These are phyloP conservation scores for Novumbra hubbsi DNA, from an alignment of 2,797 vertebrate species.

Conservation along the genomic window DNA sequence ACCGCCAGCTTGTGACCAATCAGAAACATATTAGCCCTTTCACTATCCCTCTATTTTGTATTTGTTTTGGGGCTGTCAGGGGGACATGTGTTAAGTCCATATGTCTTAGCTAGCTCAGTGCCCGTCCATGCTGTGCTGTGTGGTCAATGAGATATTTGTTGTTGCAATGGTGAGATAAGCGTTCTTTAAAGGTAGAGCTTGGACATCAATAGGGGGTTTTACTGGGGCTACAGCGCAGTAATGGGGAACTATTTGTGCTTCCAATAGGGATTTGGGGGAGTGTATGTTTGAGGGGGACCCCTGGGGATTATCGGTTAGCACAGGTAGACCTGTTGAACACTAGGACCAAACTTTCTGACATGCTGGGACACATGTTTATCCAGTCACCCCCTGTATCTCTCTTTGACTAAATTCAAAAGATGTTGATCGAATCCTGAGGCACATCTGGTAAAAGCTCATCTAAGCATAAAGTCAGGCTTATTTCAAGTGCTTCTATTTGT, in stretches of 20 bases:
- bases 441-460: no score
- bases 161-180: background rate
- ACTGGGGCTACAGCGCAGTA: slow-evolving; percentile 55
- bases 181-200: slow-evolving; percentile 20
- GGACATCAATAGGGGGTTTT: slow-evolving; percentile 50
- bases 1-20: no score
- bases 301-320: background rate
- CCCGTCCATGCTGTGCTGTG: background rate
- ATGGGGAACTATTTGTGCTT: slow-evolving; percentile 52
- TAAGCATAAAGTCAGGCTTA: no score
- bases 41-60: background rate
- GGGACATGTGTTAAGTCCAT: background rate
- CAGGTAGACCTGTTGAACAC: background rate
- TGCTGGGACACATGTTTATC: background rate
- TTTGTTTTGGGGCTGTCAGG: background rate
- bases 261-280: background rate
- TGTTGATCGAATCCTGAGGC: no score
- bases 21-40: no score
- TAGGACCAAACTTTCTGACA: background rate
- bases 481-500: no score
- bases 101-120: background rate
- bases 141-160: background rate
- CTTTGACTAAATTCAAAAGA: background rate
- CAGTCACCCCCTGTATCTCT: background rate
- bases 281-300: slow-evolving; percentile 1